phyloP scores from a whole-genome alignment of 2,113 vertebrate genomes.

The Naja naja region DNA sequence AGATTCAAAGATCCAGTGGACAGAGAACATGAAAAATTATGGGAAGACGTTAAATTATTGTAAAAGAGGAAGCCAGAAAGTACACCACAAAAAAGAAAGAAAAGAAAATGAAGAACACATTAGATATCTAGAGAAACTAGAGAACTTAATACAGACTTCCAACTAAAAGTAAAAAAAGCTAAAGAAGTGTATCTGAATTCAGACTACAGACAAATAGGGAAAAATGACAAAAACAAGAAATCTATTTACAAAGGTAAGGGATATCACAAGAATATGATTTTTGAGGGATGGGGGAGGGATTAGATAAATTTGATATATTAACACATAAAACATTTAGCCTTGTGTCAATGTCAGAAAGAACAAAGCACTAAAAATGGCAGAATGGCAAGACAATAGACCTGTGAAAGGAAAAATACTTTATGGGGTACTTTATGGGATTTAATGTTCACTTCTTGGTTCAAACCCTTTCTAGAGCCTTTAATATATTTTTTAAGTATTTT shows the following conservation, averaged over 20 bases:
- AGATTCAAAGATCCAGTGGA: neutral
- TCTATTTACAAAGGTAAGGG: neutral
- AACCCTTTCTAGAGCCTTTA: neutral
- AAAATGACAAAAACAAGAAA: neutral
- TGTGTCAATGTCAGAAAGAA: neutral
- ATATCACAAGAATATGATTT: neutral
- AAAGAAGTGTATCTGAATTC: neutral
- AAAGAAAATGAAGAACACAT: neutral
- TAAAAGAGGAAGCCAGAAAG: neutral
- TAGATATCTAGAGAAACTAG: neutral
- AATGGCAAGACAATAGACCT: neutral
- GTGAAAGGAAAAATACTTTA: neutral
- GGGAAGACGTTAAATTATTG: neutral
- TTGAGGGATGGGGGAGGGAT: neutral
- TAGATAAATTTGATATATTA: neutral
- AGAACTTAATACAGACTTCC: neutral
- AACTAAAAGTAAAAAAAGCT: neutral
- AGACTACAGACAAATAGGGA: neutral
- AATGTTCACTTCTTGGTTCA: neutral
- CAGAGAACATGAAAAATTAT: neutral
- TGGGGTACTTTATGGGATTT: too few relatives aligned
- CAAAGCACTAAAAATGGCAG: neutral
- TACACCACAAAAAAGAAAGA: neutral
- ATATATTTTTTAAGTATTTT: too few relatives aligned
- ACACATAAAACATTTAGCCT: neutral